Conservation (phyloP, 2,888 invertebrate genomes). For the Branchipolynoe longqiensis region DNA sequence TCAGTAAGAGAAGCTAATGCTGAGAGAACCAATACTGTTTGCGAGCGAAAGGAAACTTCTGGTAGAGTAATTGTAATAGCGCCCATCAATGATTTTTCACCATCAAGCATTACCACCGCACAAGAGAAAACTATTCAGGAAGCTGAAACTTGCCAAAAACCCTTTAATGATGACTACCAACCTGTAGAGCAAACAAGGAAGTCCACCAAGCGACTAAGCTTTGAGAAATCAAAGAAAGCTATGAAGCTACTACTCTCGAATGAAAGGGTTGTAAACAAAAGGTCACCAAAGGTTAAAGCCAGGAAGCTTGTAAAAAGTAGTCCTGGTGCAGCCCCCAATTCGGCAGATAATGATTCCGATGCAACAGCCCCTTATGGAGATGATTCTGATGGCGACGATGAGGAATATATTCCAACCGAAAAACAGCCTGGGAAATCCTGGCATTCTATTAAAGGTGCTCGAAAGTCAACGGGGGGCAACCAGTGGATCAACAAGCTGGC, state of each 20-base stretch:
- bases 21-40: too few species aligned
- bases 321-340: too few species aligned
- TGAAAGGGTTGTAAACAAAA: not conserved
- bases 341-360: not conserved
- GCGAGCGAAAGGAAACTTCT: not conserved
- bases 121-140: not conserved
- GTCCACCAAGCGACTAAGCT: not conserved
- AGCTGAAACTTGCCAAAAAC: not conserved
- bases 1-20: too few species aligned
- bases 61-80: not conserved
- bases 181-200: not conserved
- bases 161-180: too few species aligned
- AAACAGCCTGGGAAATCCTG: too few species aligned
- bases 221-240: not conserved
- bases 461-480: too few species aligned
- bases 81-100: constrained; percentile 10
- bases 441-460: too few species aligned
- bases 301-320: too few species aligned
- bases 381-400: constrained; percentile 11
- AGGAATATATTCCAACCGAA: not conserved
- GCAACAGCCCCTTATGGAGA: constrained; percentile 4
- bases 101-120: not conserved
- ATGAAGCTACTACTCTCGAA: not conserved
- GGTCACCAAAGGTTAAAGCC: not conserved
- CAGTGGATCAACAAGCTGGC: not conserved